These are phyloP conservation scores for Paramisgurnus dabryanus DNA, from an alignment of 2,113 vertebrate species.

Conservation along the genomic window DNA sequence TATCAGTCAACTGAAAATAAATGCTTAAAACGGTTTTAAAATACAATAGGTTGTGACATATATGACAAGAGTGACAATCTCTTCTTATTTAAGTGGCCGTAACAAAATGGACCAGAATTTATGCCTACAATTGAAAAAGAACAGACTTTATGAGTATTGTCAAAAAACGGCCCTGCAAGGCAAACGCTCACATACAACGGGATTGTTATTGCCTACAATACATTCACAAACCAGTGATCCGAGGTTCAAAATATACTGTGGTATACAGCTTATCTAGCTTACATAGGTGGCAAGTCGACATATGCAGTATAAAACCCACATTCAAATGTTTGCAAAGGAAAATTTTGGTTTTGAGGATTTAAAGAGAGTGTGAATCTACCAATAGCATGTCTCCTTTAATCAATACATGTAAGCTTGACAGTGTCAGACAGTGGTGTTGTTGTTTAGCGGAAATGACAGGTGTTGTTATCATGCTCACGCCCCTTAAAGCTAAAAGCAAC, in stretches of 20 bases:
- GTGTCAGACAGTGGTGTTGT: constrained; percentile 9
- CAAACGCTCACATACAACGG: background rate
- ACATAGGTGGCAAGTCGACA: background rate
- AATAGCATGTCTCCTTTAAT: background rate
- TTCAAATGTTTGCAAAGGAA: background rate
- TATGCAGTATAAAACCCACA: background rate
- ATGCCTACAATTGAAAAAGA: no score
- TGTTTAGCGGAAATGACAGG: constrained; percentile 29
- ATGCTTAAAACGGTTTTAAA: no score
- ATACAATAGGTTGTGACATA: no score
- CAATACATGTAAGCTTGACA: constrained; percentile 15
- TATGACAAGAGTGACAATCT: no score
- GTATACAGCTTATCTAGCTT: background rate
- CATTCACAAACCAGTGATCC: background rate
- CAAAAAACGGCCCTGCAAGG: background rate
- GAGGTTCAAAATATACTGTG: background rate
- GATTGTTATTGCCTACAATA: background rate
- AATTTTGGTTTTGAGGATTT: background rate
- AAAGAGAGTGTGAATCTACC: background rate
- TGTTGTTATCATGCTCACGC: background rate
- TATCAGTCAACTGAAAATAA: no score
- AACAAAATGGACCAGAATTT: no score
- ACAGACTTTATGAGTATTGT: background rate
- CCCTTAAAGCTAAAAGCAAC: constrained; percentile 26
- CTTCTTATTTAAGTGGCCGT: no score